phyloP scores from a whole-genome alignment of 2,888 invertebrate genomes.

The Flexamia atlantica region DNA sequence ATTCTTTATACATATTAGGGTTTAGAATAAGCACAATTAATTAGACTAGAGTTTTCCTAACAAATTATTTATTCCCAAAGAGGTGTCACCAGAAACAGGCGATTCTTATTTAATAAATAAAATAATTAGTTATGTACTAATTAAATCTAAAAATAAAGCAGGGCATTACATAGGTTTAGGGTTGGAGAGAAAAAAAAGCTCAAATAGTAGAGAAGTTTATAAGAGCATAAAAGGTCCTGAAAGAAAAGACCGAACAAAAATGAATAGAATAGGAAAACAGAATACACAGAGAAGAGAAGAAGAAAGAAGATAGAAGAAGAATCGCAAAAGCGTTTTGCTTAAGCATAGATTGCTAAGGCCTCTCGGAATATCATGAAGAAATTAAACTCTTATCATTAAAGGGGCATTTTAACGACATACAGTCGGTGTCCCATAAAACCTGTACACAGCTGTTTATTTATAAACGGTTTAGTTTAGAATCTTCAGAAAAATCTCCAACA shows the following conservation, averaged over 20 bases:
- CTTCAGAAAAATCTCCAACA: no score
- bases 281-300: neutral
- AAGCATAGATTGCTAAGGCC: slow-evolving; percentile 27
- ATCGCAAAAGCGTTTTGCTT: neutral
- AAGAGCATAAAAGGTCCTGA: neutral
- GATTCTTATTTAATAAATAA: neutral
- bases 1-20: neutral
- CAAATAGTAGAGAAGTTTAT: neutral
- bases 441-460: no score
- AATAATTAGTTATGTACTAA: neutral
- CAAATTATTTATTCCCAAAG: no score
- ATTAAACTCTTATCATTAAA: no score
- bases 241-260: neutral
- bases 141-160: neutral
- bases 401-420: no score
- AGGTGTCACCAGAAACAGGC: no score
- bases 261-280: neutral
- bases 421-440: no score
- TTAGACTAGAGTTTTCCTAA: neutral
- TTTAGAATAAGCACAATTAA: neutral
- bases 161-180: neutral
- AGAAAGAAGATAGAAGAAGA: slow-evolving; percentile 36
- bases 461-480: no score
- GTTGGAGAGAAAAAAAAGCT: neutral
- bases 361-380: no score